A percentile compares a stretch with the other conserved stretches of the same genome.
phyloP scores from a whole-genome alignment of 2,888 invertebrate species.

The Phengaris alcon region DNA sequence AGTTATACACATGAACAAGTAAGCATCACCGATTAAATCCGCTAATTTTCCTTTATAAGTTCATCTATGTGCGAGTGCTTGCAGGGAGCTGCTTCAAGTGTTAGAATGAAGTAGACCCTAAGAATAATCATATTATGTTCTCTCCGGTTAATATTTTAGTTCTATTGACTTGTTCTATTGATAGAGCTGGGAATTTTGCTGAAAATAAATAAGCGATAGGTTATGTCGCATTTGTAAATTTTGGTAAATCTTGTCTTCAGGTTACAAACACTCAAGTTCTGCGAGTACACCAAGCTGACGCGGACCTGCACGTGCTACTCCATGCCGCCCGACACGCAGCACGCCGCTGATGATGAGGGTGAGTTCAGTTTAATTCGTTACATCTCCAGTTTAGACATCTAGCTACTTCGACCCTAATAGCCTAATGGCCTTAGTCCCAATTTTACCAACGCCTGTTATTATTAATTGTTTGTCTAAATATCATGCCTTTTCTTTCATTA shows the following conservation, averaged over 20 bases:
- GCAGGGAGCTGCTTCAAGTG: background rate
- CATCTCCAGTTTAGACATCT: background rate
- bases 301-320: slow-evolving; percentile 90
- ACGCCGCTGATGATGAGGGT: slow-evolving; percentile 80
- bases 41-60: no score
- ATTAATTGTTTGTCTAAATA: no score
- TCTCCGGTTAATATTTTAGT: no score
- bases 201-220: background rate
- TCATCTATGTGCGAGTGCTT: no score
- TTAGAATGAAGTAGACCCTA: no score
- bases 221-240: background rate
- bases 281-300: slow-evolving; percentile 89
- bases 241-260: slow-evolving; percentile 65
- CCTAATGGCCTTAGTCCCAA: no score
- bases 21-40: slow-evolving; percentile 41
- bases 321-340: slow-evolving; percentile 83
- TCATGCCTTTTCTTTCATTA: no score
- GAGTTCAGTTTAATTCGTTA: slow-evolving; percentile 36
- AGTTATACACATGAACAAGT: slow-evolving; percentile 91
- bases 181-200: no score
- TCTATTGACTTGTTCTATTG: no score
- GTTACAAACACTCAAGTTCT: slow-evolving; percentile 90
- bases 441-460: no score
- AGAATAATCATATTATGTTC: no score
- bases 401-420: no score